A percentile compares a stretch with the other conserved stretches of the same genome.
These are phyloP conservation scores for Amphipoea oculea DNA, from an alignment of 2,888 invertebrate species.

Conservation along the genomic window DNA sequence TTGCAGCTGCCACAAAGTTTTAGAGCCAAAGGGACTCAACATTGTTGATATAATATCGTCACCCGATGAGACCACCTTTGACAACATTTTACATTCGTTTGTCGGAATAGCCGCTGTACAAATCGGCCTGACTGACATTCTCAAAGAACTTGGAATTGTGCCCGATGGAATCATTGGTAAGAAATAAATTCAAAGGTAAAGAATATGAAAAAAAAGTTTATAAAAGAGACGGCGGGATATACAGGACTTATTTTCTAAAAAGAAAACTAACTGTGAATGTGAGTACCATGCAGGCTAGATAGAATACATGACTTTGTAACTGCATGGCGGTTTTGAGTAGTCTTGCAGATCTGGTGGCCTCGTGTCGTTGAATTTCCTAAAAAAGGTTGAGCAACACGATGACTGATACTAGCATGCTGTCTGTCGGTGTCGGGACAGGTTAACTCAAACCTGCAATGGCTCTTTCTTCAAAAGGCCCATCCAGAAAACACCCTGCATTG, in stretches of 20 bases:
- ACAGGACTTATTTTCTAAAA: not conserved
- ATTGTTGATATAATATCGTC: slow-evolving; percentile 92
- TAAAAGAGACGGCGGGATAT: not conserved
- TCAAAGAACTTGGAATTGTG: slow-evolving; percentile 90
- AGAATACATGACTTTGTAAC: not conserved
- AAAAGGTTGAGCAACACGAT: not conserved
- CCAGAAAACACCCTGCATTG: not conserved
- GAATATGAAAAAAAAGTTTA: not conserved
- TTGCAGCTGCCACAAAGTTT: slow-evolving; percentile 87
- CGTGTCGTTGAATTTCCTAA: not conserved
- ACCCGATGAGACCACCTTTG: slow-evolving; percentile 87
- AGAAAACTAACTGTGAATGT: not conserved
- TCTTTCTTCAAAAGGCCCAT: not conserved
- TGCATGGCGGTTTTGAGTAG: not conserved
- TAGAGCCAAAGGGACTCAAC: slow-evolving; percentile 91
- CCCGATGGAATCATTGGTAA: slow-evolving; percentile 95
- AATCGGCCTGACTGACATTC: slow-evolving; percentile 89
- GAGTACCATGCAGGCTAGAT: not conserved
- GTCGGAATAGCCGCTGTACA: slow-evolving; percentile 87
- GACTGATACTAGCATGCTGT: not conserved
- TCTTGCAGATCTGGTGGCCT: not conserved
- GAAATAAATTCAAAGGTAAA: slow-evolving; percentile 18
- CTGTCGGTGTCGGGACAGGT: not conserved
- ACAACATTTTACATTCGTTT: slow-evolving; percentile 90
- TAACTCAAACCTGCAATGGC: not conserved